These are phyloP conservation scores for Acanthosepion pharaonis DNA, from an alignment of 2,888 invertebrate genomes.

Conservation along the genomic window DNA sequence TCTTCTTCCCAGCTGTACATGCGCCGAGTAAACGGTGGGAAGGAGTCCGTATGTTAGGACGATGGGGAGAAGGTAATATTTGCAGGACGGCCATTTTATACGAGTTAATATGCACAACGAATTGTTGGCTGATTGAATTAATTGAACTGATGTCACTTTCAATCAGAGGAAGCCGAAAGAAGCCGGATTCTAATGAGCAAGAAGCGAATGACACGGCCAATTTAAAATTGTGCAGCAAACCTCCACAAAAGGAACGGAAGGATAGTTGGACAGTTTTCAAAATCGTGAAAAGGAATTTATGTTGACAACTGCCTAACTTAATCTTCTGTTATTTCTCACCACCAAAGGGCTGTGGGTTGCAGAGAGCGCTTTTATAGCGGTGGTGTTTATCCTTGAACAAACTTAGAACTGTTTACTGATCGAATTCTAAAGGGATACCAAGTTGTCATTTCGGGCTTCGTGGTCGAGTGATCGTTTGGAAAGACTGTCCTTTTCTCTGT, in stretches of 20 bases:
- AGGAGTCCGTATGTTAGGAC: background rate
- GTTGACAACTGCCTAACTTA: conserved; percentile 21
- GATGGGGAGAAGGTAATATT: background rate
- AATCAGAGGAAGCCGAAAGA: background rate
- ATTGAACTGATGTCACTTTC: conserved; percentile 11
- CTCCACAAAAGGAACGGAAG: background rate
- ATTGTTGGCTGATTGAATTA: conserved; percentile 11
- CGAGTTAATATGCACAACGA: conserved; percentile 17
- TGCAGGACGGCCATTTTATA: background rate
- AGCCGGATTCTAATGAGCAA: background rate
- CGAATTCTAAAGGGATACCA: too few species aligned
- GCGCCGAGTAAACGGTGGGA: background rate
- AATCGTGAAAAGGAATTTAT: conserved; percentile 1
- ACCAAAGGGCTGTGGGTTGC: background rate
- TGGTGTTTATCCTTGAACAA: background rate
- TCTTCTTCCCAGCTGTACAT: background rate
- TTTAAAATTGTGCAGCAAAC: conserved; percentile 16
- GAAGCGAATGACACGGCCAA: background rate
- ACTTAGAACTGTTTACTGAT: background rate
- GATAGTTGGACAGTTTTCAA: conserved; percentile 20
- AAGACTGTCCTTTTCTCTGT: background rate
- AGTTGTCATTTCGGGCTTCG: background rate
- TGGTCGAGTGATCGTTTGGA: background rate
- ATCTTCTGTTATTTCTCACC: background rate
- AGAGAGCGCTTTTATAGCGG: background rate